Percentiles rank a stretch among this genome's conserved stretches.
Evolutionary conservation across 30 jellyfish, hydroid and myxozoan genomes (phyloP).

Genomic region (Hydra vulgaris): DNA sequence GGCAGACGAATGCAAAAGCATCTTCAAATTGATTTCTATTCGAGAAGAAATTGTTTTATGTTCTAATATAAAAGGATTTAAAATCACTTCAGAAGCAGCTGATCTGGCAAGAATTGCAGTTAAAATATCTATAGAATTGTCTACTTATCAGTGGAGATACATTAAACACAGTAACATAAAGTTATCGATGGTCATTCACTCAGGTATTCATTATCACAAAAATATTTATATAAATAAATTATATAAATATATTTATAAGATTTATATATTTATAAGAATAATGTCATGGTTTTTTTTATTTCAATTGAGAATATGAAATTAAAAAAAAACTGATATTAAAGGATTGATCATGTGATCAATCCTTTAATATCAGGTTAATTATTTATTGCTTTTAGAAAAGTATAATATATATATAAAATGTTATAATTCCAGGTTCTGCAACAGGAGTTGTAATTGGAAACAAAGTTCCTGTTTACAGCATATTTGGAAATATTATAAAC

Average conservation of each 20-base stretch:
- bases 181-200: slow-evolving; percentile 11
- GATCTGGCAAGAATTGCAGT: slow-evolving; percentile 23
- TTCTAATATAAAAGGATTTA: slow-evolving; percentile 19
- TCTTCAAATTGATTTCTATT: background rate
- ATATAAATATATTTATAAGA: background rate
- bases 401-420: too few relatives aligned
- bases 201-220: background rate
- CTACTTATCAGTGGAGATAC: slow-evolving; percentile 19
- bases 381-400: too few relatives aligned
- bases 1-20: background rate
- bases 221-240: background rate
- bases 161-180: background rate
- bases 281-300: background rate
- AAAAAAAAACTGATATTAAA: too few relatives aligned
- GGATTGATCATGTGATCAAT: too few relatives aligned
- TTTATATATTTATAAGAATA: too few relatives aligned
- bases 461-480: slow-evolving; percentile 22
- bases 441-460: slow-evolving; percentile 24
- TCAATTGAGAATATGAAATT: background rate
- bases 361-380: too few relatives aligned
- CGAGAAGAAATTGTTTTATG: slow-evolving; percentile 24
- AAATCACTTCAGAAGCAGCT: background rate
- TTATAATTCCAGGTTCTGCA: slow-evolving; percentile 17
- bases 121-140: slow-evolving; percentile 5
- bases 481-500: slow-evolving; percentile 16